phyloP scores from a whole-genome alignment of 2,888 invertebrate genomes.

The Pocota personata region DNA sequence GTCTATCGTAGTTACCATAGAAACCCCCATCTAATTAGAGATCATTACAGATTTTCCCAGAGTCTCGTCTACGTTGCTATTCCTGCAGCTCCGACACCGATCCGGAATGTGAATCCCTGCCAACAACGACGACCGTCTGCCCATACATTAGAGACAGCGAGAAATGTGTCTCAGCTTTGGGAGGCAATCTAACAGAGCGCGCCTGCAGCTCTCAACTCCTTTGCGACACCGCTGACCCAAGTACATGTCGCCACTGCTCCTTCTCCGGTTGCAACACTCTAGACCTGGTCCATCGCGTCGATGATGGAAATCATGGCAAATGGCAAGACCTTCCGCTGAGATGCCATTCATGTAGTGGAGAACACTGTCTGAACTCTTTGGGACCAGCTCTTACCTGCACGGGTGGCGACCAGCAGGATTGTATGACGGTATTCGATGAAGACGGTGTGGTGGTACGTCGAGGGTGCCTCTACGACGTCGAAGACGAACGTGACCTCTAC shows the following conservation, averaged over 20 bases:
- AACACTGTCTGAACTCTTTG: conserved; percentile 77
- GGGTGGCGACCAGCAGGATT: conserved; percentile 77
- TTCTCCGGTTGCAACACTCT: conserved; percentile 78
- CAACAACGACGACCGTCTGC: conserved; percentile 75
- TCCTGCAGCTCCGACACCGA: conserved; percentile 78
- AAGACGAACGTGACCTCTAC: conserved; percentile 78
- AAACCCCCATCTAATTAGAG: background rate
- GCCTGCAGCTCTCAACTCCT: conserved; percentile 78
- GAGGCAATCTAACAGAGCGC: conserved; percentile 77
- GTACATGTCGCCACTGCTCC: conserved; percentile 78
- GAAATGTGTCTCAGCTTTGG: conserved; percentile 76
- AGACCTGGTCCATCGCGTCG: conserved; percentile 77
- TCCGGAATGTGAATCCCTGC: conserved; percentile 77
- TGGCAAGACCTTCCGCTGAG: conserved; percentile 79
- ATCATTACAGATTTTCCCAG: conserved; percentile 77
- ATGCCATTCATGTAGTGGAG: conserved; percentile 78
- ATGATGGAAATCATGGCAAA: conserved; percentile 78
- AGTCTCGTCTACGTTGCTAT: conserved; percentile 78
- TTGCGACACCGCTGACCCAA: conserved; percentile 76
- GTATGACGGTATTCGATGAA: conserved; percentile 79
- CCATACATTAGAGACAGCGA: conserved; percentile 76
- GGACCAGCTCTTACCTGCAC: conserved; percentile 77
- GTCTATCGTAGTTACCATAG: background rate
- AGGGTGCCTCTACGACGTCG: conserved; percentile 79
- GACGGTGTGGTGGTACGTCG: conserved; percentile 74